These are phyloP conservation scores for Drosophila sechellia DNA, from an alignment of 1,140 invertebrate genomes.

Conservation along the genomic window DNA sequence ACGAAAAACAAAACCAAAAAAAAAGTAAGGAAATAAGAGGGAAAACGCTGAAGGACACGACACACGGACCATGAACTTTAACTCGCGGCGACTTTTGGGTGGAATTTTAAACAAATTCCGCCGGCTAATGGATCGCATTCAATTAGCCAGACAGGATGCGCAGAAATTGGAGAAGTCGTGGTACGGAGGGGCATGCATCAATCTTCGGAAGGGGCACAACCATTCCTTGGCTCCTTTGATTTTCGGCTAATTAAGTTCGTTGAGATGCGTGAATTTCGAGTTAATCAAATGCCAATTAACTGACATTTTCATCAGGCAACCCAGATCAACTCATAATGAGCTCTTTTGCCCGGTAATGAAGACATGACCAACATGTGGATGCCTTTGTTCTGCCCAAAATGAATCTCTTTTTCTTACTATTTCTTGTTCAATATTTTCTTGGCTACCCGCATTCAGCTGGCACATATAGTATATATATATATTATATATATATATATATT, in stretches of 20 bases:
- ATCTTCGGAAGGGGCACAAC: constrained; percentile 7
- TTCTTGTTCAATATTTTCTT: neutral
- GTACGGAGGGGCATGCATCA: constrained; percentile 18
- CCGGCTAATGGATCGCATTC: constrained; percentile 47
- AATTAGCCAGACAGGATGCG: constrained; percentile 34
- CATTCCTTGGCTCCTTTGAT: neutral
- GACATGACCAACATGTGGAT: neutral
- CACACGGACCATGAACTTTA: constrained; percentile 5
- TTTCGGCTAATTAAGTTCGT: constrained; percentile 43
- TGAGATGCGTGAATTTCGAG: constrained; percentile 40
- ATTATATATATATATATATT: neutral
- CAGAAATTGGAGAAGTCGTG: no score
- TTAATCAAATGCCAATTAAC: constrained; percentile 57
- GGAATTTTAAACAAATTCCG: constrained; percentile 21
- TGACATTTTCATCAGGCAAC: constrained; percentile 23
- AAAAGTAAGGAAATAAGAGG: neutral
- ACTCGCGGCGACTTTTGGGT: constrained; percentile 12
- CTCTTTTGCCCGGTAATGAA: constrained; percentile 9
- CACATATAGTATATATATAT: neutral
- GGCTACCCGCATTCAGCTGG: neutral
- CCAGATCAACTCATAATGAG: constrained; percentile 19
- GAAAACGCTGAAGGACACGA: neutral
- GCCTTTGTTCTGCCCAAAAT: constrained; percentile 17
- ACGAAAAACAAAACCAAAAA: neutral
- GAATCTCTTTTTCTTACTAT: neutral